Conservation (phyloP, 2,797 vertebrate genomes). For the Onychomys torridus region DNA sequence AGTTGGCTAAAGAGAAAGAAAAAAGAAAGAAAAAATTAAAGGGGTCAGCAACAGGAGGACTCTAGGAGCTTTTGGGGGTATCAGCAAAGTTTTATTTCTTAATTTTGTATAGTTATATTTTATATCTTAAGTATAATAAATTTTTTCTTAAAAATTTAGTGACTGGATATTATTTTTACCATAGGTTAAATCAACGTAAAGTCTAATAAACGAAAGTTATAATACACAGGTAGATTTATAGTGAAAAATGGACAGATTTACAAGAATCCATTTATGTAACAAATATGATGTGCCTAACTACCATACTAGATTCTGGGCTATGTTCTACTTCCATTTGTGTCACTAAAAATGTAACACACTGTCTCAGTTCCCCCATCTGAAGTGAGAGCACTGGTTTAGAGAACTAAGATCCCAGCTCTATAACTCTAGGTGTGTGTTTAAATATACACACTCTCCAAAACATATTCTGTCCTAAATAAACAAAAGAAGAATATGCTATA, state of each 20-base stretch:
- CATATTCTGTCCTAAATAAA: conserved; percentile 5
- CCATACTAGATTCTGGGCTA: background rate
- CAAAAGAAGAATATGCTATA: background rate
- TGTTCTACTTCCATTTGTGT: background rate
- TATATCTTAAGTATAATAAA: conserved; percentile 5
- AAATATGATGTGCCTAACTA: background rate
- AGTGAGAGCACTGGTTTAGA: background rate
- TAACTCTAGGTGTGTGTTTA: background rate
- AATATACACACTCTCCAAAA: conserved; percentile 27
- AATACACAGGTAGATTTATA: background rate
- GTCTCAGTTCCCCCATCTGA: background rate
- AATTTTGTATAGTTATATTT: background rate
- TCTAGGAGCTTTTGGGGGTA: background rate
- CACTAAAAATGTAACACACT: background rate
- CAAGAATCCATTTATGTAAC: background rate
- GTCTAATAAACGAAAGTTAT: conserved; percentile 17
- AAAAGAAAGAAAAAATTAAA: conserved; percentile 64
- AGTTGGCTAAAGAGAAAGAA: conserved; percentile 91
- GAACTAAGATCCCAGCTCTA: background rate
- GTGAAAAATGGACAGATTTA: background rate
- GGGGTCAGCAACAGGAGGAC: background rate
- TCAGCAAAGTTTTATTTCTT: background rate
- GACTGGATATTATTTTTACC: background rate
- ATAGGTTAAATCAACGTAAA: conserved; percentile 19
- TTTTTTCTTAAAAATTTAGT: background rate